Evolutionary conservation across 2,888 invertebrate genomes (phyloP).

Genomic region (Limnephilus rhombicus): DNA sequence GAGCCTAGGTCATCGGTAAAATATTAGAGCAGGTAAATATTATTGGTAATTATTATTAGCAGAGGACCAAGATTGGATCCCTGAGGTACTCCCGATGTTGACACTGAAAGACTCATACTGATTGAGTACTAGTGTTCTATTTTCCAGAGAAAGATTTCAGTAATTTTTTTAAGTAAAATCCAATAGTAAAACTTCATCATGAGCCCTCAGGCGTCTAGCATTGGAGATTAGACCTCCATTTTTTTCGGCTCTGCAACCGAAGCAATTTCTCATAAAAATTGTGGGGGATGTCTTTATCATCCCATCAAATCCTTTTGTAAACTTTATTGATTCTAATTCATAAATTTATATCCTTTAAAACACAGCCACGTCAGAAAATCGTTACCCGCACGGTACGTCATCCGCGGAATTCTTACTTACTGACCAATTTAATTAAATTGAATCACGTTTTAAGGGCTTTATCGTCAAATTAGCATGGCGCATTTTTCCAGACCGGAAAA

Average conservation of each 20-base stretch:
- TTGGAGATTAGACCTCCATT: not conserved
- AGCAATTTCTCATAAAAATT: not conserved
- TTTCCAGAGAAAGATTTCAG: not conserved
- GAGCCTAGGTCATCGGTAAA: too few species aligned
- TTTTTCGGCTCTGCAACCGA: not conserved
- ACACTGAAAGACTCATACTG: too few species aligned
- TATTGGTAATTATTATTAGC: too few species aligned
- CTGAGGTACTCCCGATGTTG: too few species aligned
- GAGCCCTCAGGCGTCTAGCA: too few species aligned
- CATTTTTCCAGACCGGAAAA: not conserved
- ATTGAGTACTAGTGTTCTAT: not conserved
- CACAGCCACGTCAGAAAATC: not conserved
- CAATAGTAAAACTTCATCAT: not conserved
- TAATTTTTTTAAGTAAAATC: too few species aligned
- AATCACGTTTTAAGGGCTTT: not conserved
- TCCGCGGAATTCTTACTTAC: not conserved
- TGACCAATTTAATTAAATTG: not conserved
- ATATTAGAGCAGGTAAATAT: too few species aligned
- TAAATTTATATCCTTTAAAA: not conserved
- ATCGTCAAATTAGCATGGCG: constrained; percentile 7
- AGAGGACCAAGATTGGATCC: too few species aligned
- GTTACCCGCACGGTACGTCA: not conserved
- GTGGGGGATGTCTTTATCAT: too few species aligned
- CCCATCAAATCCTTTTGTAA: not conserved
- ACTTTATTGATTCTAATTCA: not conserved